Evolutionary conservation across 2,888 invertebrate genomes (phyloP), one percentile per base, ranked within the genome.

Genomic region (Campopleginae sp.): DNA sequence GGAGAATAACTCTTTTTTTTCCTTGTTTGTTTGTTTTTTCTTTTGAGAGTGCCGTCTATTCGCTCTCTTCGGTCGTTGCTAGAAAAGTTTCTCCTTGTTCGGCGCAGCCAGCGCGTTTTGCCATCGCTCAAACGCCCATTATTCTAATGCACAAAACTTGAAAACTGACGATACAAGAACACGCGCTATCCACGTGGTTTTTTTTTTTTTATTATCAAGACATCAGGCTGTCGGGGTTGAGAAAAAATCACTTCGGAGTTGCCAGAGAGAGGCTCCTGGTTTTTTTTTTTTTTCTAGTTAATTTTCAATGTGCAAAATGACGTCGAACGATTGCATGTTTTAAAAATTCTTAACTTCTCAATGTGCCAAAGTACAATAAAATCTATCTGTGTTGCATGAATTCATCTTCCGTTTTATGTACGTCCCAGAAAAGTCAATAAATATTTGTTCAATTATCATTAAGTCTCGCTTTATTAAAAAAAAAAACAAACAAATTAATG

Each of bases 301-400:
- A n/a, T 54, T 71, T 51, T n/a, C 12, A 31, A 54, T 38, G 51
- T 27, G 17, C 68, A 58, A 44, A 51, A 42, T 38, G 23, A 61
- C 58, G 31, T 51, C 38, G 33, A 38, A 68, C 58, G 27, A 44
- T 68, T 19, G 78, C 78, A 78, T 68, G 78, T 17, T 17, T 5
- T 8, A 31, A 14, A 33, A 42, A 17, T 66, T 44, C 14, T 14
- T 78, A 74, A 23, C 23, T 51, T 48, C 68, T 63, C 61, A 72
- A 63, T 82, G 78, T 81, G 54, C 81, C 38, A 70, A 78, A 42
- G 74, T 48, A 58, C 33, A 61, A 65, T 23, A 78, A 70, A 75
- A 75, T 48, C 42, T 51, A 75, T 51, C 65, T 70, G 48, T 78
- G 77, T 71, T 77, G 85, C 85, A 85, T 82, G 85, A 78, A 58